phyloP scores from a whole-genome alignment of 1,140 invertebrate genomes.

The Brachionus calyciflorus region DNA sequence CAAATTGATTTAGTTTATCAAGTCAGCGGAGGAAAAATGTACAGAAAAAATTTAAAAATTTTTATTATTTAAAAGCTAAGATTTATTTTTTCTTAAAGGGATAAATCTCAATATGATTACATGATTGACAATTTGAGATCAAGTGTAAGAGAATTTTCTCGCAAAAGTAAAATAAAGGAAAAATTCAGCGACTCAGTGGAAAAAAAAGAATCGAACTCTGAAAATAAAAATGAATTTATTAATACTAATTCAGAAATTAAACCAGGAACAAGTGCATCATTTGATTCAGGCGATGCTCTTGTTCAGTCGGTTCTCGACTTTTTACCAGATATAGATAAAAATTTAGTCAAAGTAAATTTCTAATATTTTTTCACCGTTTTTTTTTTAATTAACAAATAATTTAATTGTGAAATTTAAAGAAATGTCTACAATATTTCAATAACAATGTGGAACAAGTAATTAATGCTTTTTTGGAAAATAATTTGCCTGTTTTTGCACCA shows the following conservation, averaged over 20 bases:
- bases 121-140: conserved; percentile 9
- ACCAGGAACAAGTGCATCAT: neutral
- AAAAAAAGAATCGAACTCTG: neutral
- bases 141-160: conserved; percentile 2
- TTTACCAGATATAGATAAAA: conserved; percentile 12
- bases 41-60: neutral
- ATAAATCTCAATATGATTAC: conserved; percentile 22
- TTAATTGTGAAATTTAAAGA: neutral
- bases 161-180: neutral
- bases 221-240: neutral
- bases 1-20: conserved; percentile 22
- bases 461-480: conserved; percentile 42
- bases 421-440: conserved; percentile 22
- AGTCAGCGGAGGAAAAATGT: conserved; percentile 3
- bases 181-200: neutral
- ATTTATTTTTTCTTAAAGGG: neutral
- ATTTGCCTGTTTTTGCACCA: neutral
- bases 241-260: neutral
- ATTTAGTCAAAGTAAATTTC: neutral
- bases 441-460: conserved; percentile 32
- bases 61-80: neutral
- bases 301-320: conserved; percentile 2
- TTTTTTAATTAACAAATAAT: neutral
- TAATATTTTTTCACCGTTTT: no score
- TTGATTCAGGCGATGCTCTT: neutral